Percentiles rank a stretch among this genome's conserved stretches.
These are phyloP conservation scores for Catharus ustulatus DNA, from an alignment of 2,797 vertebrate species.

Conservation along the genomic window DNA sequence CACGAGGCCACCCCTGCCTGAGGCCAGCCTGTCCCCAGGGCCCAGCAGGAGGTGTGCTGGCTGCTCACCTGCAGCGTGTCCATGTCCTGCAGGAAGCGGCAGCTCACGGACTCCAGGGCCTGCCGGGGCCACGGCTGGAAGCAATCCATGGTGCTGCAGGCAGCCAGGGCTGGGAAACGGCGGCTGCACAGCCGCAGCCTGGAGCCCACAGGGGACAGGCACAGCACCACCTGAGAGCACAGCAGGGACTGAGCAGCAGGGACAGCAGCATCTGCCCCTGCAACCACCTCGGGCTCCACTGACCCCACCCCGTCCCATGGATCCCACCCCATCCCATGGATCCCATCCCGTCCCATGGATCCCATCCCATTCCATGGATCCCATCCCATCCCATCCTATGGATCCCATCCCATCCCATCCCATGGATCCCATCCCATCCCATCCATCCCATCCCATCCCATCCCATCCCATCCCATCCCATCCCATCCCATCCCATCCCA, in stretches of 20 bases:
- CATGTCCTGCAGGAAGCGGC: slow-evolving; percentile 86
- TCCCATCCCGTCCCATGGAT: too few species aligned
- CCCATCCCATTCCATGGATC: too few species aligned
- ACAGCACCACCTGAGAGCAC: slow-evolving; percentile 84
- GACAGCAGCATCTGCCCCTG: not conserved
- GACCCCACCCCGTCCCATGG: too few species aligned
- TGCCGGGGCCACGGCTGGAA: slow-evolving; percentile 94
- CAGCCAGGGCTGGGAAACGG: slow-evolving; percentile 90
- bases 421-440: too few species aligned
- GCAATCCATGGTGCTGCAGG: slow-evolving; percentile 89
- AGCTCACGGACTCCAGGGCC: slow-evolving; percentile 92
- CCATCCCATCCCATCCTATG: too few species aligned
- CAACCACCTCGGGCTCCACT: not conserved
- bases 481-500: too few species aligned
- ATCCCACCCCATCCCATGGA: too few species aligned
- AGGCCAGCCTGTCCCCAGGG: not conserved
- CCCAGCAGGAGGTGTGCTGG: not conserved
- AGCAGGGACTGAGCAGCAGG: not conserved
- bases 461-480: too few species aligned
- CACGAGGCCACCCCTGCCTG: not conserved
- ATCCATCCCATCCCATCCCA: too few species aligned
- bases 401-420: too few species aligned
- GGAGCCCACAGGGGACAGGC: slow-evolving; percentile 91
- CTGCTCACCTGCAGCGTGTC: slow-evolving; percentile 83
- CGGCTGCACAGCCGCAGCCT: slow-evolving; percentile 86